phyloP scores from a whole-genome alignment of 1,140 invertebrate species.

The Drosophila teissieri region DNA sequence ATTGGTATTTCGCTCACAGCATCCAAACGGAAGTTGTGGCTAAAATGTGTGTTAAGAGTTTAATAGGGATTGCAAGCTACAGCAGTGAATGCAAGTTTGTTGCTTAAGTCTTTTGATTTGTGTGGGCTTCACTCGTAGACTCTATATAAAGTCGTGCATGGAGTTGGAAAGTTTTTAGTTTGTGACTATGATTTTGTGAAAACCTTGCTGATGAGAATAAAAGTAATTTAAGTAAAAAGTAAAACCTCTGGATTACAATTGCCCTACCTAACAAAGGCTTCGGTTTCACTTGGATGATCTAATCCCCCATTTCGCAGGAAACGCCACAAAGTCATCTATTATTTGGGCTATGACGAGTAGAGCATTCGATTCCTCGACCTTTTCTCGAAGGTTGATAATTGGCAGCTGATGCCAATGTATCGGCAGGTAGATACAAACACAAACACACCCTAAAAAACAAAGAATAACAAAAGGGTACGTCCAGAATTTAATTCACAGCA shows the following conservation, averaged over 20 bases:
- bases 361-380: constrained; percentile 20
- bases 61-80: background rate
- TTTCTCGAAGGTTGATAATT: constrained; percentile 36
- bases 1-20: constrained; percentile 48
- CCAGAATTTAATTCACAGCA: constrained; percentile 60
- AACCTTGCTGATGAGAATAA: background rate
- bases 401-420: constrained; percentile 39
- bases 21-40: constrained; percentile 59
- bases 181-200: background rate
- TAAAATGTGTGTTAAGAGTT: constrained; percentile 3
- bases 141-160: background rate
- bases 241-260: background rate
- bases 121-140: too few species aligned
- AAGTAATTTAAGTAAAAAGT: background rate
- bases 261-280: background rate
- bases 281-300: constrained; percentile 13
- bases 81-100: constrained; percentile 25
- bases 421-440: constrained; percentile 29
- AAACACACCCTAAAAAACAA: constrained; percentile 33
- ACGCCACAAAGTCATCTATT: constrained; percentile 42
- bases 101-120: constrained; percentile 38
- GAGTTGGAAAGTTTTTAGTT: background rate
- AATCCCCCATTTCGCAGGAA: constrained; percentile 40
- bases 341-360: constrained; percentile 13
- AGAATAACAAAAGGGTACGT: constrained; percentile 8